Base-by-base conservation (phyloP, 2,888 invertebrate genomes). In the Heliconius hortense region DNA sequence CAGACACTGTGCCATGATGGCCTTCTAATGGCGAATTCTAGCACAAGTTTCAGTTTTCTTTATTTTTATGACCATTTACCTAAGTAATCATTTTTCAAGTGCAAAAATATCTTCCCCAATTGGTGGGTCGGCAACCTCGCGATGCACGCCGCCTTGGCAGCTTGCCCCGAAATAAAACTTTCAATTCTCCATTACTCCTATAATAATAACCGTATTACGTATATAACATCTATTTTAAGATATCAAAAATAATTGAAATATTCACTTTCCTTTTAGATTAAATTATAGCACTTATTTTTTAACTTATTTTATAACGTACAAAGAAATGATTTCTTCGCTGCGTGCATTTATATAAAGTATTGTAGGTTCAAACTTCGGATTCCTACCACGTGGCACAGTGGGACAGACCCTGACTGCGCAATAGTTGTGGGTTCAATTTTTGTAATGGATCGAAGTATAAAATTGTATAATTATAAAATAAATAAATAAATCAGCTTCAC, bases 91-190 rank as follows among this genome's bases (percentile, higher is more conserved):
- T 76, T 75, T 24, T 75, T 77, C 68, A 79, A 73, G 78, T 73
- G 77, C 79, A 68, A 79, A 80, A 80, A 79, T 79, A 77, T 79
- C 43, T 60, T 76, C 70, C 67, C 59, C 72, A 77, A 76, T 67
- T 62, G 60, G 60, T 67, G 62, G 73, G 75, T 80, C 79, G 75
- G 56, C 68, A 75, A 76, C 73, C 77, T 63, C 78, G 56, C 39
- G 62, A 60, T 74, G 60, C 74, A 77, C 59, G 71, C 48, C 71
- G 73, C 21, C 72, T 75, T 80, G 81, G 80, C 80, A 79, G 62
- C 70, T 76, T 79, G 80, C 80, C 78, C 77, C 75, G 70, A 74
- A 68, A 80, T 79, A 79, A 79, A 74, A 73, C 74, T 74, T 72
- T 73, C 69, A 76, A 76, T 72, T 70, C 39, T 31, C 56, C 73